These are phyloP conservation scores for Scaptomyza reducta DNA, from an alignment of 2,888 invertebrate genomes.

Conservation along the genomic window DNA sequence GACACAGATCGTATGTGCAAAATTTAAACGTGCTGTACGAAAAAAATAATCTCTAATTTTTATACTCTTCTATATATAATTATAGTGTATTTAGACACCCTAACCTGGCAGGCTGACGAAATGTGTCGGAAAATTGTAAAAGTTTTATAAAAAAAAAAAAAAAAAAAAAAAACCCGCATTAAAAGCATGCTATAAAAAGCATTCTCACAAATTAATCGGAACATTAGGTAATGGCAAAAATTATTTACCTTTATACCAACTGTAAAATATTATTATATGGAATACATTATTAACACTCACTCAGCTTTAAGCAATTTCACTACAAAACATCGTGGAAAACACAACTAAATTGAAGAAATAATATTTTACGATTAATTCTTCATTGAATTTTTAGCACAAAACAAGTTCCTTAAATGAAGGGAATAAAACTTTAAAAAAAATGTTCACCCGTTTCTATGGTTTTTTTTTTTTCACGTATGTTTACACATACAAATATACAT, in stretches of 20 bases:
- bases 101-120: conserved; percentile 2
- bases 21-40: conserved; percentile 12
- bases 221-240: neutral
- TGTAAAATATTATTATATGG: no score
- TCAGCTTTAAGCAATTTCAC: neutral
- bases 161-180: no score
- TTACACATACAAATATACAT: neutral
- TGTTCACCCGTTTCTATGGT: conserved; percentile 10
- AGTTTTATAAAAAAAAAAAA: neutral
- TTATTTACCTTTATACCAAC: no score
- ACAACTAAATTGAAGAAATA: neutral
- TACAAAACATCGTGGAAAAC: neutral
- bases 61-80: conserved; percentile 11
- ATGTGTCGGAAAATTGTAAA: neutral
- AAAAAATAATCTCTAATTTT: conserved; percentile 25
- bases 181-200: neutral
- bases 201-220: neutral
- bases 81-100: conserved; percentile 4
- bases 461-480: neutral
- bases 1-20: conserved; percentile 34
- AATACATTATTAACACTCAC: neutral
- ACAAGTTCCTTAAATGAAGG: neutral
- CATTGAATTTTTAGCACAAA: neutral
- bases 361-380: neutral
- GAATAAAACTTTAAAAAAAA: conserved; percentile 11